Evolutionary conservation across 1,140 invertebrate genomes (phyloP).

Genomic region (Tyrophagus putrescentiae): DNA sequence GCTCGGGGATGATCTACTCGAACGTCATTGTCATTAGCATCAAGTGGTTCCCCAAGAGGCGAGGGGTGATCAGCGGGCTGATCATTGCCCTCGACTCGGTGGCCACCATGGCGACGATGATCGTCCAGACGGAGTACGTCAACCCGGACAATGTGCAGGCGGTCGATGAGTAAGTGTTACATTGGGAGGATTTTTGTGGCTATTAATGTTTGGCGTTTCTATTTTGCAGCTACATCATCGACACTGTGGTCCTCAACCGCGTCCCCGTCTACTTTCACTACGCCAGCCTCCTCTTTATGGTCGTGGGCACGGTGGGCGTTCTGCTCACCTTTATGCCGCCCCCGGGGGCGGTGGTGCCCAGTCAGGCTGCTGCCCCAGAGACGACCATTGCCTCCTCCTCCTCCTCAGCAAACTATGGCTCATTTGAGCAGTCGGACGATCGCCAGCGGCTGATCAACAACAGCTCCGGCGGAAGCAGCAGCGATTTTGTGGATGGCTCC

Average conservation of each 20-base stretch:
- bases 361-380: not conserved
- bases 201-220: not conserved
- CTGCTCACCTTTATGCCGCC: not conserved
- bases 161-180: slow-evolving; percentile 20
- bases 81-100: slow-evolving; percentile 35
- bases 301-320: not conserved
- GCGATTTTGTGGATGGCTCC: not conserved
- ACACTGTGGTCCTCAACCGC: slow-evolving; percentile 30
- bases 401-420: not conserved
- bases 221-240: slow-evolving; percentile 31
- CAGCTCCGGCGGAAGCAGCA: not conserved
- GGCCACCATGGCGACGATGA: slow-evolving; percentile 36
- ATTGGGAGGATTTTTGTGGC: not conserved
- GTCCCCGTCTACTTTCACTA: slow-evolving; percentile 29
- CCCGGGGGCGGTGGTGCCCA: not conserved
- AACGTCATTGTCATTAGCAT: slow-evolving; percentile 11
- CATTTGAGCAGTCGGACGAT: not conserved
- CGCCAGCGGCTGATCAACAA: not conserved
- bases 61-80: slow-evolving; percentile 34
- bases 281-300: not conserved
- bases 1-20: slow-evolving; percentile 15
- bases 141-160: slow-evolving; percentile 35
- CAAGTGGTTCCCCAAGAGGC: slow-evolving; percentile 36
- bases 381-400: not conserved
- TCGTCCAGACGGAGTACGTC: slow-evolving; percentile 35